Conservation (phyloP, 92 coral and sea anemone species). For the Plumapathes pennacea region DNA sequence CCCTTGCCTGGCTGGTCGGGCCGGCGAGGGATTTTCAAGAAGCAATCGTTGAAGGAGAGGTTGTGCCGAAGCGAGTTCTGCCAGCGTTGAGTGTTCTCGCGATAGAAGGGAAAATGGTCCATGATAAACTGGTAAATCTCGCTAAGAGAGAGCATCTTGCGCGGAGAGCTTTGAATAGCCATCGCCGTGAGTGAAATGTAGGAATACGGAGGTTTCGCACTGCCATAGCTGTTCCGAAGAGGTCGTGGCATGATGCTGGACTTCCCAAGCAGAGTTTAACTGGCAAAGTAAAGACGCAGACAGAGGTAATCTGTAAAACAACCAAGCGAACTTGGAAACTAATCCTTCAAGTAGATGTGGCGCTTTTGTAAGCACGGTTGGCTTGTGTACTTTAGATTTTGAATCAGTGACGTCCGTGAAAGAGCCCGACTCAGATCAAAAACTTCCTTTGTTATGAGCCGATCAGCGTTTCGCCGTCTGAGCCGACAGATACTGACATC, state of each 20-base stretch:
- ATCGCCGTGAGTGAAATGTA: constrained; percentile 95
- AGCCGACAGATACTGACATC: constrained; percentile 63
- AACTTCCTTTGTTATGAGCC: constrained; percentile 81
- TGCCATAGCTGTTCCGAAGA: constrained; percentile 95
- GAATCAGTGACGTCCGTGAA: constrained; percentile 73
- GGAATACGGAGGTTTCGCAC: constrained; percentile 97
- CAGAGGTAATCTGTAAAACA: constrained; percentile 34
- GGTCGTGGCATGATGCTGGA: constrained; percentile 89
- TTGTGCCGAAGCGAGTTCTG: constrained; percentile 97
- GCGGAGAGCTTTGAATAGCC: constrained; percentile 99
- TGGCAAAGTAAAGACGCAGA: constrained; percentile 2
- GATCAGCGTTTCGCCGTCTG: constrained; percentile 40
- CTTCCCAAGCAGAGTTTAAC: constrained; percentile 2
- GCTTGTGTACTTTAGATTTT: constrained; percentile 88
- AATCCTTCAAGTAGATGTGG: constrained; percentile 59
- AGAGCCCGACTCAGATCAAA: constrained; percentile 92
- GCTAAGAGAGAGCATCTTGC: constrained; percentile 94
- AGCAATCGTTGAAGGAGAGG: constrained; percentile 95
- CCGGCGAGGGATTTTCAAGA: constrained; percentile 94
- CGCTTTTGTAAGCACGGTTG: constrained; percentile 69
- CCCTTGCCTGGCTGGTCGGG: constrained; percentile 99
- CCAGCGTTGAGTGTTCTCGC: constrained; percentile 99
- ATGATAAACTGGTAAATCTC: constrained; percentile 98
- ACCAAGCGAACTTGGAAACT: constrained; percentile 30
- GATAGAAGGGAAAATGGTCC: constrained; percentile 98